phyloP scores from a whole-genome alignment of 2,113 vertebrate species.

The Pampusana beccarii region DNA sequence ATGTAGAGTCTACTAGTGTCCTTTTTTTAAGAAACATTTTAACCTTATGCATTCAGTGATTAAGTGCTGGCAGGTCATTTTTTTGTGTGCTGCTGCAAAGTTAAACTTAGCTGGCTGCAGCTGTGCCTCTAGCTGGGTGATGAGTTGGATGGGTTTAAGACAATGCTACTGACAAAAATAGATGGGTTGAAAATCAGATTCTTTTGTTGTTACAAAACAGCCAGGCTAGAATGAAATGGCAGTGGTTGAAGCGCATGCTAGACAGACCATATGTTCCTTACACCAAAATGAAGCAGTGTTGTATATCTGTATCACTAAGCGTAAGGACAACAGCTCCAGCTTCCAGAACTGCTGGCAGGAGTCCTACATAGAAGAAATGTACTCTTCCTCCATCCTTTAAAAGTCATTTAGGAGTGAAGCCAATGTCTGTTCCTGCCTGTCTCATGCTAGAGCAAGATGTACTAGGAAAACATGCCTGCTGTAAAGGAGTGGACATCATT shows the following conservation, averaged over 20 bases:
- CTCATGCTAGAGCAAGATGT: background rate
- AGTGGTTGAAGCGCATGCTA: conserved; percentile 5
- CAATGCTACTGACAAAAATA: background rate
- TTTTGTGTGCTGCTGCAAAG: background rate
- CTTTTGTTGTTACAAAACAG: background rate
- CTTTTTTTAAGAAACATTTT: background rate
- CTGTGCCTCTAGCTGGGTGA: background rate
- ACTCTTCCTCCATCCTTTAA: background rate
- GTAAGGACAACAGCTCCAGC: background rate
- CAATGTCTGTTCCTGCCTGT: background rate
- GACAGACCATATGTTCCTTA: conserved; percentile 6
- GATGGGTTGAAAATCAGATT: background rate
- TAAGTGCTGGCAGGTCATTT: background rate
- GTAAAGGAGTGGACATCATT: background rate
- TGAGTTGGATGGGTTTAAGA: background rate
- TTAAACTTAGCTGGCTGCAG: background rate
- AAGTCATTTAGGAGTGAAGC: background rate
- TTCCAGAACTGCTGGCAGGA: conserved; percentile 29
- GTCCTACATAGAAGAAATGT: background rate
- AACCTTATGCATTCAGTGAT: background rate
- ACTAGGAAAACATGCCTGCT: background rate
- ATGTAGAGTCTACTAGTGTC: background rate
- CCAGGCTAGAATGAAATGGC: conserved; percentile 8
- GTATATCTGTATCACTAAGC: background rate
- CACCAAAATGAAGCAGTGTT: background rate